phyloP scores from a whole-genome alignment of 2,797 vertebrate species.

The Amniataba percoides region DNA sequence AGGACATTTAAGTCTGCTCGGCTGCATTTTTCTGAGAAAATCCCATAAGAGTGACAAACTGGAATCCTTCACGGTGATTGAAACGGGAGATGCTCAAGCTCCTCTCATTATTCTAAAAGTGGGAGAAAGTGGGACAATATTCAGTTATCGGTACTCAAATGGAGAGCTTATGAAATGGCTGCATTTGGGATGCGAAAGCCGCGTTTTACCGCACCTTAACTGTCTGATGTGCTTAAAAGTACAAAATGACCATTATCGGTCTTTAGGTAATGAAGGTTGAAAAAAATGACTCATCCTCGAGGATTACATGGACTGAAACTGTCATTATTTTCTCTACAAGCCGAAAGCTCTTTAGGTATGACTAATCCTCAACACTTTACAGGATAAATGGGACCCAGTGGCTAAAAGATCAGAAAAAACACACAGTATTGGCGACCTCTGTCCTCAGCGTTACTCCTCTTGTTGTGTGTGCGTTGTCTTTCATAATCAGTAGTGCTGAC shows the following conservation, averaged over 20 bases:
- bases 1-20: slow-evolving; percentile 6
- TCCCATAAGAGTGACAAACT: not conserved
- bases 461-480: not conserved
- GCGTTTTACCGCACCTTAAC: slow-evolving; percentile 19
- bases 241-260: slow-evolving; percentile 27
- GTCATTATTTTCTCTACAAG: slow-evolving; percentile 36
- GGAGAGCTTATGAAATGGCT: slow-evolving; percentile 2
- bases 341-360: slow-evolving; percentile 41
- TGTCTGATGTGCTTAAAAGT: slow-evolving; percentile 17
- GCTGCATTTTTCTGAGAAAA: slow-evolving; percentile 14
- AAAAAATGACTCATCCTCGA: slow-evolving; percentile 51
- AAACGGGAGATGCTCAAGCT: not conserved
- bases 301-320: slow-evolving; percentile 27
- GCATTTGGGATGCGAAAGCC: not conserved
- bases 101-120: not conserved
- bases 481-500: too few relatives aligned
- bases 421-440: not conserved
- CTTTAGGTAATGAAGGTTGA: slow-evolving; percentile 44
- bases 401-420: slow-evolving; percentile 15
- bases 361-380: slow-evolving; percentile 47
- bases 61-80: slow-evolving; percentile 12
- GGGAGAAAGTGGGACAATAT: slow-evolving; percentile 1
- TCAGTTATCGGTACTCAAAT: not conserved
- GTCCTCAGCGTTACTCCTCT: not conserved
- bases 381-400: slow-evolving; percentile 24